These are phyloP conservation scores for Pangasius larnaudii DNA, from an alignment of 2,797 vertebrate genomes.

Conservation along the genomic window DNA sequence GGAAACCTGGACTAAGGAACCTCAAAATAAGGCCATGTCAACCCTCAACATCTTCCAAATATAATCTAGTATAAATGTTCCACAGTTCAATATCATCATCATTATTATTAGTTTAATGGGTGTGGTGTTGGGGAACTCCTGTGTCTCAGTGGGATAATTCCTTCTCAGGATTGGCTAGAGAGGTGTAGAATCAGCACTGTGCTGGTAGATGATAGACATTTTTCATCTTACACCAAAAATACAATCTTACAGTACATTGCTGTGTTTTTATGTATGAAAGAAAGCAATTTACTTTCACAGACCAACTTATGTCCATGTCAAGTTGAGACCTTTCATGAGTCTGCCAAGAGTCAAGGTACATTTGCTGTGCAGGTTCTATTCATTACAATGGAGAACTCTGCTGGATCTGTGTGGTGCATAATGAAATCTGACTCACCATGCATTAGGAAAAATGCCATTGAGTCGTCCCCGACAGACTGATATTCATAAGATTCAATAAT, in stretches of 20 bases:
- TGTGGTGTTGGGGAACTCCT: background rate
- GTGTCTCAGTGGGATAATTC: slow-evolving; percentile 8
- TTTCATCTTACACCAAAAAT: slow-evolving; percentile 43
- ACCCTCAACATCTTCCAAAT: background rate
- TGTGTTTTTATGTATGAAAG: background rate
- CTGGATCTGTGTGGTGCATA: background rate
- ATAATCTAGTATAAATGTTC: background rate
- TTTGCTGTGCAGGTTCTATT: background rate
- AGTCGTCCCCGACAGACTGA: background rate
- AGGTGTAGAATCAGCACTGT: slow-evolving; percentile 47
- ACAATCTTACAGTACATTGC: background rate
- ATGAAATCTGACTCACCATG: background rate
- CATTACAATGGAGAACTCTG: background rate
- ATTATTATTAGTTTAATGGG: background rate
- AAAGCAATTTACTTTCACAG: background rate
- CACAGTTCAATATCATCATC: background rate
- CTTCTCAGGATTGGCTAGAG: slow-evolving; percentile 9
- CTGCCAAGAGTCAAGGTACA: background rate
- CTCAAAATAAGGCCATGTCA: background rate
- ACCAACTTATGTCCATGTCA: background rate
- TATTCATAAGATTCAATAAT: background rate
- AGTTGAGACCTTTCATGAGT: background rate
- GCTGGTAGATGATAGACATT: slow-evolving; percentile 2
- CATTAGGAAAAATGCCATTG: background rate
- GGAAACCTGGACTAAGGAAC: background rate